phyloP scores from a whole-genome alignment of 2,888 invertebrate species.

The Nudaria mundana region DNA sequence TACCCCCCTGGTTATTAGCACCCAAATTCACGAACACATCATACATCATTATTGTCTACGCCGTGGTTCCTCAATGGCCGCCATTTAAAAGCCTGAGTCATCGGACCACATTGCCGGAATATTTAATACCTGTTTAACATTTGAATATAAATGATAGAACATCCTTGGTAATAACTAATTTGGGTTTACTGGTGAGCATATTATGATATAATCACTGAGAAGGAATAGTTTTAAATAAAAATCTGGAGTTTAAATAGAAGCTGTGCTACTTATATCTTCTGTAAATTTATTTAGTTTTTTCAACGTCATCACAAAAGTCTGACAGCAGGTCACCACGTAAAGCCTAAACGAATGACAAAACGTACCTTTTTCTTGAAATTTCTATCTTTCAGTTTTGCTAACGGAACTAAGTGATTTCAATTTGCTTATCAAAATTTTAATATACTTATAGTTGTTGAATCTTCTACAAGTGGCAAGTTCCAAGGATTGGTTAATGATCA shows the following conservation, averaged over 20 bases:
- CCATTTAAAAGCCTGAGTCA: conserved; percentile 30
- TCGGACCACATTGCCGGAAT: conserved; percentile 27
- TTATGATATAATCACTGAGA: neutral
- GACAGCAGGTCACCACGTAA: no score
- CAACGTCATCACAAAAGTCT: no score
- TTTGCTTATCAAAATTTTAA: no score
- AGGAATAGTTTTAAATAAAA: neutral
- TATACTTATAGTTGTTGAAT: no score
- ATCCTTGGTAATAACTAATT: conserved; percentile 2
- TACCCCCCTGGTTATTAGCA: conserved; percentile 1
- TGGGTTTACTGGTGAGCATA: neutral
- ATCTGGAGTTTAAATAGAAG: no score
- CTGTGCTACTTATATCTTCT: no score
- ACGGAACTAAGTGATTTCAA: no score
- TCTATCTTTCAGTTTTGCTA: no score
- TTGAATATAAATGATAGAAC: conserved; percentile 6
- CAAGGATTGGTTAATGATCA: conserved; percentile 1
- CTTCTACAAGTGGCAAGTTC: conserved; percentile 7
- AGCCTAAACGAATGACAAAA: no score
- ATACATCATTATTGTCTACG: conserved; percentile 19
- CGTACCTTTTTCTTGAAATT: no score
- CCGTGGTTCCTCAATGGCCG: conserved; percentile 19
- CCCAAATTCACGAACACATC: conserved; percentile 26
- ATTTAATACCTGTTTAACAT: conserved; percentile 29
- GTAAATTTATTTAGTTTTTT: no score